Evolutionary conservation across 2,113 vertebrate species (phyloP), one percentile per base, ranked within the genome.

Genomic region (Rhagologus leucostigma): DNA sequence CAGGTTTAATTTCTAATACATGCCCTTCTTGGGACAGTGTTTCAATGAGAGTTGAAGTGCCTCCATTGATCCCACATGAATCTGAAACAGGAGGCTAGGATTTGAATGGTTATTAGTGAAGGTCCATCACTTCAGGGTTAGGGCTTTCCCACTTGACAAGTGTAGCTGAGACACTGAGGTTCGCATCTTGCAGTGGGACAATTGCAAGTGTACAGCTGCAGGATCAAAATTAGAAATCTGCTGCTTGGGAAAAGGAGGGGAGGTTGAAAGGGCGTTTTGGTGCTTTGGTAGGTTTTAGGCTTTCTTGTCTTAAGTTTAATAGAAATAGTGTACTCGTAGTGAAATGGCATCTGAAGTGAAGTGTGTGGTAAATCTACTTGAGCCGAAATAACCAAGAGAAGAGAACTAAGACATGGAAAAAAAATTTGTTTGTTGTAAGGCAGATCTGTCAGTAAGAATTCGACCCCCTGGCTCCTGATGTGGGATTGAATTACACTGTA

Each of bases 141-240:
- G 37, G 35, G 8, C 47, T 93, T 95, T 87, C 32, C 29, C 3
- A 0, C 27, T 77, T 60, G 16, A 49, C 33, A 37, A 23, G 10
- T 11, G 21, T 74, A 57, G 47, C 55, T 76, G 15, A 59, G 47
- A 35, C 59, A 29, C 47, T 22, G 19, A 46, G 13, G 30, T 93
- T 84, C 0, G 0, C 1, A 3, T 57, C 39, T 80, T 73, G 16
- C 42, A 63, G 42, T 4, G 7, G 55, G 33, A 33, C 29, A 37
- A 20, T 42, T 73, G 15, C n/a, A 67, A 23, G 16, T 62, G 46
- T 84, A 35, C 29, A 56, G 21, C 39, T 80, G 49, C 47, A 77
- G 37, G 32, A 62, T 69, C 37, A 76, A 65, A 83, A 82, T 56
- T 32, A 50, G 53, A 65, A 90, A 37, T 88, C 20, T 86, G 47